A percentile compares a stretch with the other conserved stretches of the same genome.
Evolutionary conservation across 2,888 invertebrate genomes (phyloP).

Genomic region (Patella ulyssiponensis): DNA sequence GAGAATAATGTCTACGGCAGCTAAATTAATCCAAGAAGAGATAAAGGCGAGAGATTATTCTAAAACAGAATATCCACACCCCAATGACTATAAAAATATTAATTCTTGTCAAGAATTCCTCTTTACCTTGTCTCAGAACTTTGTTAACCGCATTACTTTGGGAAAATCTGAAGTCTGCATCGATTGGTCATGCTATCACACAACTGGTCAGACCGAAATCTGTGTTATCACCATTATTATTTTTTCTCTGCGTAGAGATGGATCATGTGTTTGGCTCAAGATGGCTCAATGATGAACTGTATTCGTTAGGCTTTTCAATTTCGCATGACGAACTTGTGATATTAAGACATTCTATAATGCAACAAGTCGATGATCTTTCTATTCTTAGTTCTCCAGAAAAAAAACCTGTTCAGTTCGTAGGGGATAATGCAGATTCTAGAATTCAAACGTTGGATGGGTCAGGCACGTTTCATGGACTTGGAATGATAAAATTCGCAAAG

Average conservation of each 20-base stretch:
- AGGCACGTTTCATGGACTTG: background rate
- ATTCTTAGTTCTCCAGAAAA: background rate
- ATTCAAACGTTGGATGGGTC: background rate
- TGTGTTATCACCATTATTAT: background rate
- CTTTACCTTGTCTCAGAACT: background rate
- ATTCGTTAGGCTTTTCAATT: background rate
- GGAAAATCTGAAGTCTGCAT: background rate
- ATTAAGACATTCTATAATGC: background rate
- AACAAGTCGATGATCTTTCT: background rate
- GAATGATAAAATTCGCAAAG: background rate
- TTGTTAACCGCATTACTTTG: background rate
- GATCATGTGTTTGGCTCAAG: background rate
- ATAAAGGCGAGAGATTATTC: background rate
- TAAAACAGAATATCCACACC: background rate
- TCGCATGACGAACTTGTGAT: background rate
- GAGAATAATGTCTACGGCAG: background rate
- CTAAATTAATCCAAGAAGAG: background rate
- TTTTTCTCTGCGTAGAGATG: background rate
- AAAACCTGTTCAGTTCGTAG: background rate
- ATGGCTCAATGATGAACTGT: background rate
- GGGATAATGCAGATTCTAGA: background rate
- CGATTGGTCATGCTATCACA: background rate
- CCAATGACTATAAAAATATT: background rate
- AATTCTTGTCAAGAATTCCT: background rate
- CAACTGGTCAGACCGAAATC: background rate